Evolutionary conservation across 2,797 vertebrate species (phyloP).

Genomic region (Coregonus sp.): DNA sequence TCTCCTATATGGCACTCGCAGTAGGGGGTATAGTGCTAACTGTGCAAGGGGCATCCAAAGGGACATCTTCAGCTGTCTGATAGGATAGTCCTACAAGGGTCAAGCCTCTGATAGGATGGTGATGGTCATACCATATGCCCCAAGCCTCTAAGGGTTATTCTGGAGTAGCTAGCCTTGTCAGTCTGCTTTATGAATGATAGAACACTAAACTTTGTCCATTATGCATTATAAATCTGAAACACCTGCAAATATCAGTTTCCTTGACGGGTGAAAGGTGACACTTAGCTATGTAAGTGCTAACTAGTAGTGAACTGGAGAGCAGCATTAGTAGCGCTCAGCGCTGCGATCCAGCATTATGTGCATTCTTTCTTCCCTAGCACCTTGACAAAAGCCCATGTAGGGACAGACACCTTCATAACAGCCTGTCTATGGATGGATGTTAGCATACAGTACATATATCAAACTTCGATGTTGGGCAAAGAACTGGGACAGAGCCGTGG

Average conservation of each 20-base stretch:
- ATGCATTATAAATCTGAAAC: background rate
- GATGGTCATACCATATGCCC: background rate
- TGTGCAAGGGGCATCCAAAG: conserved; percentile 13
- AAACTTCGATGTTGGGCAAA: background rate
- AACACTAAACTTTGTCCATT: background rate
- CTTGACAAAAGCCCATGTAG: background rate
- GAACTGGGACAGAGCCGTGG: conserved; percentile 59
- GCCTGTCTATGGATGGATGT: background rate
- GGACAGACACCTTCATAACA: background rate
- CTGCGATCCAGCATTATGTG: background rate
- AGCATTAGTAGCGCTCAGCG: background rate
- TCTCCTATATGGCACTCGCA: background rate
- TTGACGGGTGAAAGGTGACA: background rate
- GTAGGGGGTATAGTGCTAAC: background rate
- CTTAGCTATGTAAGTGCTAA: background rate
- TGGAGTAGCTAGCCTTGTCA: background rate
- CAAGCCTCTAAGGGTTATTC: background rate
- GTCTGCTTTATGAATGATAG: background rate
- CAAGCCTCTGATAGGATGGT: conserved; percentile 8
- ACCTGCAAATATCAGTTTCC: background rate
- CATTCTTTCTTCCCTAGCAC: background rate
- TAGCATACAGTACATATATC: background rate
- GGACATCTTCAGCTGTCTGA: conserved; percentile 19
- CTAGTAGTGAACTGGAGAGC: background rate
- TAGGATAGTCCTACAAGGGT: background rate